phyloP scores from a whole-genome alignment of 1,140 invertebrate genomes.

The Procambarus clarkii region DNA sequence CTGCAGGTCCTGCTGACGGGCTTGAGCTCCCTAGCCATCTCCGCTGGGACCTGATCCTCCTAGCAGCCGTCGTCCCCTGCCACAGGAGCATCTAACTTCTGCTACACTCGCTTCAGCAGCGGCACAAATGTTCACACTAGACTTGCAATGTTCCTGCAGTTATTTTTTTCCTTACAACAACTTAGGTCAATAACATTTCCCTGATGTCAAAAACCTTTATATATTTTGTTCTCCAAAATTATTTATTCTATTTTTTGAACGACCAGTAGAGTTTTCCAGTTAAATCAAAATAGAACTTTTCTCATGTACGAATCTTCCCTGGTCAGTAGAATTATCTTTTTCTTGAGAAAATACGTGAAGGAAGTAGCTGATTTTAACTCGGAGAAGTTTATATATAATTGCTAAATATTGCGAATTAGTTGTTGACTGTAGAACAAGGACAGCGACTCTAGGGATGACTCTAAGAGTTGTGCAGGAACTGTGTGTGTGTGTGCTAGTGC shows the following conservation, averaged over 20 bases:
- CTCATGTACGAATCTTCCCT: too few species aligned
- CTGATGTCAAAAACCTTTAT: background rate
- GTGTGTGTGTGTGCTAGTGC: background rate
- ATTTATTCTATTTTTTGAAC: too few species aligned
- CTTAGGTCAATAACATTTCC: background rate
- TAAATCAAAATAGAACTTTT: too few species aligned
- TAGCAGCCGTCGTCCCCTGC: background rate
- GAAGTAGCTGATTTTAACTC: background rate
- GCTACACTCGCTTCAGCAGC: background rate
- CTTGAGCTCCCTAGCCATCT: background rate
- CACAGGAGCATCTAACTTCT: background rate
- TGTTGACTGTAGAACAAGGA: background rate
- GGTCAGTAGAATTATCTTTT: too few species aligned
- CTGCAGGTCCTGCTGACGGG: constrained; percentile 1
- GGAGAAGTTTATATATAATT: too few species aligned
- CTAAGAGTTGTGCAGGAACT: background rate
- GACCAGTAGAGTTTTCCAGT: too few species aligned
- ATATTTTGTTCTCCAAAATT: too few species aligned
- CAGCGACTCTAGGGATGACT: background rate
- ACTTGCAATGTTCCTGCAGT: background rate
- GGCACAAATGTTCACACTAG: background rate
- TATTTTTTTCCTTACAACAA: background rate
- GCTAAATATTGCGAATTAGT: background rate
- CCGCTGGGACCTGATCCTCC: constrained; percentile 36
- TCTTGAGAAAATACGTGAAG: too few species aligned